Evolutionary conservation across 2,797 vertebrate genomes (phyloP), one percentile per base, ranked within the genome.

Genomic region (Galagoides demidoff): DNA sequence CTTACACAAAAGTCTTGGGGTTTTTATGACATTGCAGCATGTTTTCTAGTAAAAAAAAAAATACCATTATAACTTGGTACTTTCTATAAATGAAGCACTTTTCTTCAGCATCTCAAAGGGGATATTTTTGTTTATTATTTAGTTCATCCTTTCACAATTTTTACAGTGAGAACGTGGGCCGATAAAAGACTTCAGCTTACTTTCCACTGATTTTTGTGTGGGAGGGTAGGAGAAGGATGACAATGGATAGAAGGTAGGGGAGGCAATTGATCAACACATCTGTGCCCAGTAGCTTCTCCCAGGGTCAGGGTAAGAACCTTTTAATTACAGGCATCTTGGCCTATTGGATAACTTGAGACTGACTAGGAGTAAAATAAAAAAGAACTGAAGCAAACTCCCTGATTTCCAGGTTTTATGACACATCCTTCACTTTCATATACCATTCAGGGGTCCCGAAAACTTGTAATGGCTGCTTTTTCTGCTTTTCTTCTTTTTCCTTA

Each of bases 41-140:
- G 9, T 92, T 95, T 92, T 93, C 17, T 45, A 92, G 49, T 13
- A 11, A 73, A 86, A 94, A 82, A 66, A 29, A 45, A 49, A 49
- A 49, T 49, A 49, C 45, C 45, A 45, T 59, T 61, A 59, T 82
- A 63, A 77, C 76, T 31, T 11, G 2, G 57, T 39, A 64, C 25
- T 95, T 94, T 92, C 85, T 95, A 92, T 91, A 95, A 95, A 97
- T 74, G 82, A 0, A 87, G 2, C 16, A n/a, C 61, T 85, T 96
- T 96, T 84, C 55, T 73, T 68, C n/a, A 71, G n/a, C 39, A 92
- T 57, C 73, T 91, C 89, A 59, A 76, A 89, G 22, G 64, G 23
- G 16, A 19, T 1, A 63, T 77, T 91, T 89, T 76, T 25, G 79
- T 86, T 89, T 66, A 57, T 81, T 86, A 84, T 94, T 95, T 92